Evolutionary conservation across 2,797 vertebrate genomes (phyloP).

Genomic region (Squalus acanthias): DNA sequence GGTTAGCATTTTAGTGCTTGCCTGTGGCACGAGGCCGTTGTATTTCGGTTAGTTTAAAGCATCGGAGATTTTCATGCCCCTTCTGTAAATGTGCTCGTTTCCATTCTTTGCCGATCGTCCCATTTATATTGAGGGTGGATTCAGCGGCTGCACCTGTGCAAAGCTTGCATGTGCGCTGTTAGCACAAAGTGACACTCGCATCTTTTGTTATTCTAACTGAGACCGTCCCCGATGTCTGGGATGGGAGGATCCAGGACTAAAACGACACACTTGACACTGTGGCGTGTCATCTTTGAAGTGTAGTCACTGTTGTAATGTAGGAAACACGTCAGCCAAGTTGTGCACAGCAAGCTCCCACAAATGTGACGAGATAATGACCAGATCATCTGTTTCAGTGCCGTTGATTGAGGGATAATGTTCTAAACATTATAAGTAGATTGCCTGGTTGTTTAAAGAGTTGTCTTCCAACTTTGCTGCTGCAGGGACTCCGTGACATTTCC

Average conservation of each 20-base stretch:
- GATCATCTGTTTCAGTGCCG: background rate
- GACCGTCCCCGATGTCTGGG: background rate
- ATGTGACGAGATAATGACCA: background rate
- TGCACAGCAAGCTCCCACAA: background rate
- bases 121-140: background rate
- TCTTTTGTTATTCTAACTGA: background rate
- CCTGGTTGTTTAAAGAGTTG: background rate
- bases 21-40: background rate
- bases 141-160: background rate
- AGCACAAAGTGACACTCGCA: background rate
- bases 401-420: background rate
- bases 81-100: background rate
- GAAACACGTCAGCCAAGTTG: background rate
- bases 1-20: background rate
- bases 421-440: background rate
- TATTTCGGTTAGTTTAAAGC: background rate
- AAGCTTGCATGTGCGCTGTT: background rate
- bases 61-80: background rate
- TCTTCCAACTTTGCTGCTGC: background rate
- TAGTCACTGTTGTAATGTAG: background rate
- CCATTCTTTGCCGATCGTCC: background rate
- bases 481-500: background rate
- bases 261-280: background rate
- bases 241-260: background rate
- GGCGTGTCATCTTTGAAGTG: background rate